Evolutionary conservation across 2,888 invertebrate species (phyloP).

Genomic region (Nymphalis urticae): DNA sequence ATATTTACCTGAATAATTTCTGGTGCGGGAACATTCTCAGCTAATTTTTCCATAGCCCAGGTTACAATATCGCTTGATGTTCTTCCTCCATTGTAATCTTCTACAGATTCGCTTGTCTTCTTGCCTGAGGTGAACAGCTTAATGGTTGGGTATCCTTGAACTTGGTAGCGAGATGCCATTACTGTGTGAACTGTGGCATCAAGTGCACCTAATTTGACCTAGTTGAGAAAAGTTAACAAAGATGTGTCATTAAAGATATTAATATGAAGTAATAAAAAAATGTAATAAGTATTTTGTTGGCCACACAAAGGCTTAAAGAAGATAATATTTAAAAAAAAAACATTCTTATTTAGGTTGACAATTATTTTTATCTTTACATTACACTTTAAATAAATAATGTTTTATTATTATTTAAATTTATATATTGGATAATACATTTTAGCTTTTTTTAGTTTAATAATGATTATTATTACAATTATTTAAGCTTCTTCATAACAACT

Average conservation of each 20-base stretch:
- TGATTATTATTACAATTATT: too few species aligned
- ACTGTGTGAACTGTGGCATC: constrained; percentile 96
- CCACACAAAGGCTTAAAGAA: too few species aligned
- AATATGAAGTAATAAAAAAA: background rate
- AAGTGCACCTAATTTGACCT: constrained; percentile 94
- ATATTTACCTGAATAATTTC: constrained; percentile 87
- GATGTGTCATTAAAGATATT: background rate
- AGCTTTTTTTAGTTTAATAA: too few species aligned
- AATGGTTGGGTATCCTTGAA: constrained; percentile 98
- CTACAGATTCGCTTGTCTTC: constrained; percentile 84
- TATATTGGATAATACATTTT: too few species aligned
- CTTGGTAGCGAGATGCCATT: constrained; percentile 91
- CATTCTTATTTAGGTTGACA: too few species aligned
- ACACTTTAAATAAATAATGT: too few species aligned
- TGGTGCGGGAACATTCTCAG: constrained; percentile 94
- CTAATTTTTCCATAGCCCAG: constrained; percentile 93
- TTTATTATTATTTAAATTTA: too few species aligned
- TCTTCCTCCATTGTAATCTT: constrained; percentile 96
- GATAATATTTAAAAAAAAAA: too few species aligned
- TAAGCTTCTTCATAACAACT: too few species aligned
- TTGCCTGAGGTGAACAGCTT: constrained; percentile 92
- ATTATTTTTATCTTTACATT: too few species aligned
- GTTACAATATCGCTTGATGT: constrained; percentile 93
- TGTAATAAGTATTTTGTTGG: too few species aligned
- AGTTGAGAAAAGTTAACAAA: constrained; percentile 9